These are phyloP conservation scores for Phasia obesa DNA, from an alignment of 2,888 invertebrate genomes.

Conservation along the genomic window DNA sequence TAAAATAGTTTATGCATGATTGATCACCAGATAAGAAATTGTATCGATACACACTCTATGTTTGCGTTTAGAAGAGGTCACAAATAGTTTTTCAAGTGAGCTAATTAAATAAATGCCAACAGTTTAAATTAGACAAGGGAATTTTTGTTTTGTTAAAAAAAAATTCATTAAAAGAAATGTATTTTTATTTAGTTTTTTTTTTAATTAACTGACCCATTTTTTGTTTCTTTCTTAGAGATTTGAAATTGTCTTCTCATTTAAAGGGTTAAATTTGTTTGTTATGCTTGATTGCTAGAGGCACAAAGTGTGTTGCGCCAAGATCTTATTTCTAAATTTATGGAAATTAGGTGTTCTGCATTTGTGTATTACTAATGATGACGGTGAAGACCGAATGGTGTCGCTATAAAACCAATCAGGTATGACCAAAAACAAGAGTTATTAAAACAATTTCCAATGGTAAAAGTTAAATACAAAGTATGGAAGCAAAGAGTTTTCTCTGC, in stretches of 20 bases:
- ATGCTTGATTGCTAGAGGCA: constrained; percentile 52
- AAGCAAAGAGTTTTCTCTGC: constrained; percentile 12
- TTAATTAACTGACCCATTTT: constrained; percentile 35
- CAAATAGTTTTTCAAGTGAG: constrained; percentile 10
- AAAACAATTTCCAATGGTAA: constrained; percentile 35
- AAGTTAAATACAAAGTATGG: constrained; percentile 16
- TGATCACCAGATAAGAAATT: constrained; percentile 51
- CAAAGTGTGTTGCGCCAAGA: constrained; percentile 39
- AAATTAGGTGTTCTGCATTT: constrained; percentile 37
- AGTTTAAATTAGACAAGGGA: constrained; percentile 41
- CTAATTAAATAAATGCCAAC: constrained; percentile 53
- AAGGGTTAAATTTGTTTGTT: constrained; percentile 38
- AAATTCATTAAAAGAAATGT: neutral
- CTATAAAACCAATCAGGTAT: constrained; percentile 50
- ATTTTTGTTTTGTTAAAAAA: constrained; percentile 5
- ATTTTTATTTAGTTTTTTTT: neutral
- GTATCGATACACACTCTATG: neutral
- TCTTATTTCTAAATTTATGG: constrained; percentile 12
- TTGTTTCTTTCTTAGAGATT: neutral
- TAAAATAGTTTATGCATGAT: constrained; percentile 58
- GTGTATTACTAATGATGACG: neutral
- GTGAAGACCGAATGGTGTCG: constrained; percentile 20
- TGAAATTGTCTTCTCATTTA: neutral
- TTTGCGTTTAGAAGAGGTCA: neutral
- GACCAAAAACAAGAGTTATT: constrained; percentile 33